These are phyloP conservation scores for Aphidoletes aphidimyza DNA, from an alignment of 2,888 invertebrate species.

Conservation along the genomic window DNA sequence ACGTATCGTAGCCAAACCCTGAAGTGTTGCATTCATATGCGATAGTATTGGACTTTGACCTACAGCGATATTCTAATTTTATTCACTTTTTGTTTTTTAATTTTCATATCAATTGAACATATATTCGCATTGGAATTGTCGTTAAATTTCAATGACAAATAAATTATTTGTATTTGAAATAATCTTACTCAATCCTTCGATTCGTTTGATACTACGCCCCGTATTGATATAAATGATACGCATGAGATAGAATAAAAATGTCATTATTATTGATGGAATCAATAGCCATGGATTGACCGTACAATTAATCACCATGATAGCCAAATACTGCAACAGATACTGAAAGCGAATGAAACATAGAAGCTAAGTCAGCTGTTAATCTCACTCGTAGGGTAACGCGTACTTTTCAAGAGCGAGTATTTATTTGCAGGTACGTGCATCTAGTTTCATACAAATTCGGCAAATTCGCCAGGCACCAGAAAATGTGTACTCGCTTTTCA, in stretches of 20 bases:
- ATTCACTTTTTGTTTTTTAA: neutral
- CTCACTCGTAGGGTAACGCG: too few species aligned
- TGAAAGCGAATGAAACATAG: slow-evolving; percentile 57
- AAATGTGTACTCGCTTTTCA: too few species aligned
- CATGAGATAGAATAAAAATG: slow-evolving; percentile 70
- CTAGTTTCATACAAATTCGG: too few species aligned
- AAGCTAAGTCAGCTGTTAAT: too few species aligned
- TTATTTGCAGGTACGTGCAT: too few species aligned
- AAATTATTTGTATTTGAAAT: neutral
- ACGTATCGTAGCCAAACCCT: slow-evolving; percentile 78
- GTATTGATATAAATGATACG: slow-evolving; percentile 70
- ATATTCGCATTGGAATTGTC: too few species aligned
- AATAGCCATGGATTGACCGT: slow-evolving; percentile 73
- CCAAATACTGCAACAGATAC: slow-evolving; percentile 64
- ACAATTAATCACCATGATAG: slow-evolving; percentile 73
- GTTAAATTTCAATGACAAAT: neutral
- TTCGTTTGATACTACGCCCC: slow-evolving; percentile 69
- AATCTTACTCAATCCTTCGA: slow-evolving; percentile 64
- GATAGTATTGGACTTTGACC: slow-evolving; percentile 79
- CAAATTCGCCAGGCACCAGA: too few species aligned
- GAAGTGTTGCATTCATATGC: slow-evolving; percentile 77
- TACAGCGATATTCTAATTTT: slow-evolving; percentile 59
- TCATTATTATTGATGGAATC: slow-evolving; percentile 71
- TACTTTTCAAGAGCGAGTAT: too few species aligned
- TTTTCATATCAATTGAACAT: too few species aligned